Evolutionary conservation across 2,888 invertebrate species (phyloP).

Genomic region (Troglohyphantes excavatus): DNA sequence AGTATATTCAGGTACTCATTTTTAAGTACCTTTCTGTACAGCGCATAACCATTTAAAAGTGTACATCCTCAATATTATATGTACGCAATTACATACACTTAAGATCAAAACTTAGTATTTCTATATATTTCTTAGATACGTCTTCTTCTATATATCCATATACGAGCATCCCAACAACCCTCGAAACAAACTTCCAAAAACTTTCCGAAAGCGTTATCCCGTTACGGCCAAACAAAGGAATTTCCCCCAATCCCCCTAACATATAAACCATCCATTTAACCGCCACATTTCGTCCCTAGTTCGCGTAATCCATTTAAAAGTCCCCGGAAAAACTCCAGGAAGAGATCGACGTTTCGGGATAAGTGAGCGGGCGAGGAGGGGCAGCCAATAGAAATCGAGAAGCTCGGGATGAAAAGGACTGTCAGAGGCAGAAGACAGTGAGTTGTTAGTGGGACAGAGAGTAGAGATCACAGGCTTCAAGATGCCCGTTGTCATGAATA

Average conservation of each 20-base stretch:
- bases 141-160: no score
- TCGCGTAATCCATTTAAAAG: not conserved
- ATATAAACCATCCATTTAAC: not conserved
- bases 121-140: no score
- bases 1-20: no score
- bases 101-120: no score
- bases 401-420: slow-evolving; percentile 51
- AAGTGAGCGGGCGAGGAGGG: not conserved
- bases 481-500: slow-evolving; percentile 57
- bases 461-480: not conserved
- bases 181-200: not conserved
- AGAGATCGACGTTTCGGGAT: slow-evolving; percentile 3
- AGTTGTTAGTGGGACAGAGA: slow-evolving; percentile 31
- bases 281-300: not conserved
- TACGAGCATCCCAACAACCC: not conserved
- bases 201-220: not conserved
- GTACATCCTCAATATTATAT: no score
- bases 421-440: slow-evolving; percentile 54
- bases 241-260: not conserved
- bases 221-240: slow-evolving; percentile 3
- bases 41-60: no score
- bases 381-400: slow-evolving; percentile 52
- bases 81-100: no score
- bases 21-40: no score
- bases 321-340: slow-evolving; percentile 16